These are phyloP conservation scores for Jacana jacana DNA, from an alignment of 2,113 vertebrate species.

Conservation along the genomic window DNA sequence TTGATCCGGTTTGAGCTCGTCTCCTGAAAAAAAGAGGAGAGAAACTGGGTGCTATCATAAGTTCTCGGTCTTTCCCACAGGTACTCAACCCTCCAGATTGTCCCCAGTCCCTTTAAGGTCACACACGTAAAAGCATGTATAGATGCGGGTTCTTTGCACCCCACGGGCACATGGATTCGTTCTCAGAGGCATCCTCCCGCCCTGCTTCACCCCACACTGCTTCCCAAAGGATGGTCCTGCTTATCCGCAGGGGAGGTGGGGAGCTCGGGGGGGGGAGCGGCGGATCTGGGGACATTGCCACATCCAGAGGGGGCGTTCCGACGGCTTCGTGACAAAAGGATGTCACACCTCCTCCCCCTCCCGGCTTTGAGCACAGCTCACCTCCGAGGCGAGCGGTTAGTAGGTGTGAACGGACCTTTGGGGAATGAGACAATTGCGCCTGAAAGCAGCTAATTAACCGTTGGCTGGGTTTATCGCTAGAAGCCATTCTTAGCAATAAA, in stretches of 20 bases:
- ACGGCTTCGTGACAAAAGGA: neutral
- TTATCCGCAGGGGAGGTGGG: neutral
- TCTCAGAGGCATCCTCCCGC: neutral
- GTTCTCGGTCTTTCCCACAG: neutral
- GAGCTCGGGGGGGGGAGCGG: neutral
- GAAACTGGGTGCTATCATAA: neutral
- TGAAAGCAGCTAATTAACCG: neutral
- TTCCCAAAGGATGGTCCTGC: neutral
- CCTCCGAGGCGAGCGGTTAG: neutral
- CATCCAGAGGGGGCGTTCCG: neutral
- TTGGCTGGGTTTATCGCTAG: neutral
- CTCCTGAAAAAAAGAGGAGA: neutral
- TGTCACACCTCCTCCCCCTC: neutral
- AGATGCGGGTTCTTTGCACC: neutral
- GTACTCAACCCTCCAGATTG: neutral
- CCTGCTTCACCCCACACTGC: neutral
- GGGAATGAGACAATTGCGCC: neutral
- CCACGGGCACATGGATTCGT: rapidly evolving
- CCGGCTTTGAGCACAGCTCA: neutral
- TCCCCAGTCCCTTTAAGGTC: neutral
- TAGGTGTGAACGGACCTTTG: slow-evolving; percentile 17
- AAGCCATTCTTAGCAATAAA: neutral
- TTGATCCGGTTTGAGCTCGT: neutral
- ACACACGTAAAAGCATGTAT: rapidly evolving
- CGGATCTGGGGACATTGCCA: neutral